Evolutionary conservation across 2,113 vertebrate species (phyloP).

Genomic region (Planiliza haematocheilus): DNA sequence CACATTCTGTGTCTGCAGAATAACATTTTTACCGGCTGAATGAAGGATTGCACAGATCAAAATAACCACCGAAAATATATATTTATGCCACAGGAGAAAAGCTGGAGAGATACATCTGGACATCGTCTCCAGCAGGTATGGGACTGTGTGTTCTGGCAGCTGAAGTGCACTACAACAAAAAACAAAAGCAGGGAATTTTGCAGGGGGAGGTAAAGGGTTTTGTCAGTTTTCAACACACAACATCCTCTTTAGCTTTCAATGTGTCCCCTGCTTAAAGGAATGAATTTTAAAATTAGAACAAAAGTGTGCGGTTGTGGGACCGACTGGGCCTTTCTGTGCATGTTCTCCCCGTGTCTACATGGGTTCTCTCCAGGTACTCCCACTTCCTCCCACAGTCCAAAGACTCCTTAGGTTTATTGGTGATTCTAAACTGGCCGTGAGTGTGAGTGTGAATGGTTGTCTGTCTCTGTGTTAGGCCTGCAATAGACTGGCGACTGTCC

Average conservation of each 20-base stretch:
- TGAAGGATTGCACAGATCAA: conserved; percentile 33
- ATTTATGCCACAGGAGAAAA: conserved; percentile 47
- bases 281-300: neutral
- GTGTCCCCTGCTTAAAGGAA: neutral
- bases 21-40: conserved; percentile 23
- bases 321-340: too few species aligned
- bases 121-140: conserved; percentile 49
- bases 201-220: neutral
- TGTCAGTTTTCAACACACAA: neutral
- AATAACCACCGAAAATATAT: conserved; percentile 47
- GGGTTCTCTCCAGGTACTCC: too few species aligned
- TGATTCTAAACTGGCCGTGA: too few species aligned
- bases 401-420: too few species aligned
- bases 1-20: conserved; percentile 24
- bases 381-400: too few species aligned
- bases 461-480: too few species aligned
- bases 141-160: conserved; percentile 55
- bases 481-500: too few species aligned
- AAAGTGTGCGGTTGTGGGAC: conserved; percentile 1
- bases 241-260: neutral
- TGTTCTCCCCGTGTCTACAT: too few species aligned
- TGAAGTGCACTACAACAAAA: too few species aligned
- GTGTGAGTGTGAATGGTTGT: too few species aligned
- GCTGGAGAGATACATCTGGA: conserved; percentile 52
- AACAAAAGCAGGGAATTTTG: conserved; percentile 41